A percentile compares a stretch with the other conserved stretches of the same genome.
Conservation (phyloP, 2,113 vertebrate species). For the Athene cunicularia region DNA sequence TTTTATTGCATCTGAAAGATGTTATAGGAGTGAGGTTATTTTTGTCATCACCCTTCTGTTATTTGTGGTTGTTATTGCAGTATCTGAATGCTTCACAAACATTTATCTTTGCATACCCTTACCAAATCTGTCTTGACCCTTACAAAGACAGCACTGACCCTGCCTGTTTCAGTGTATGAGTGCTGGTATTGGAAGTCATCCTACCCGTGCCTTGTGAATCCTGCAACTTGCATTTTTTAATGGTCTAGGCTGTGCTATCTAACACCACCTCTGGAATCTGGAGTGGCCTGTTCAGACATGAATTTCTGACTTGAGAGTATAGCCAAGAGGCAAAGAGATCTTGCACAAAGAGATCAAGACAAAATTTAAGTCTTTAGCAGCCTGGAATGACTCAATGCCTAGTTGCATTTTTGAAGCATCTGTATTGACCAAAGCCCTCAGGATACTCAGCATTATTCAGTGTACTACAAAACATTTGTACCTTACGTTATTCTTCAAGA, state of each 20-base stretch:
- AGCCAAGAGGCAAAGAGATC: neutral
- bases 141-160: neutral
- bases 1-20: neutral
- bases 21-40: neutral
- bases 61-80: neutral
- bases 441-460: neutral
- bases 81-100: neutral
- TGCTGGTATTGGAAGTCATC: neutral
- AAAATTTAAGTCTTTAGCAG: neutral
- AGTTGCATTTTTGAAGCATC: neutral
- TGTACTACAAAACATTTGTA: neutral
- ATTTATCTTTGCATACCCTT: neutral
- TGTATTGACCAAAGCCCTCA: neutral
- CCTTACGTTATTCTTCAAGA: neutral
- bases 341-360: neutral
- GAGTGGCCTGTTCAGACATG: neutral
- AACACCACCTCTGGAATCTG: neutral
- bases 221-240: neutral
- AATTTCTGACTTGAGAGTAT: neutral
- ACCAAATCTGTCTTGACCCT: neutral
- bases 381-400: neutral
- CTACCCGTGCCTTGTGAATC: neutral
- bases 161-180: neutral
- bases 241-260: neutral
- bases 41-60: neutral